phyloP scores from a whole-genome alignment of 1,140 invertebrate genomes.

The Drosophila gunungcola region DNA sequence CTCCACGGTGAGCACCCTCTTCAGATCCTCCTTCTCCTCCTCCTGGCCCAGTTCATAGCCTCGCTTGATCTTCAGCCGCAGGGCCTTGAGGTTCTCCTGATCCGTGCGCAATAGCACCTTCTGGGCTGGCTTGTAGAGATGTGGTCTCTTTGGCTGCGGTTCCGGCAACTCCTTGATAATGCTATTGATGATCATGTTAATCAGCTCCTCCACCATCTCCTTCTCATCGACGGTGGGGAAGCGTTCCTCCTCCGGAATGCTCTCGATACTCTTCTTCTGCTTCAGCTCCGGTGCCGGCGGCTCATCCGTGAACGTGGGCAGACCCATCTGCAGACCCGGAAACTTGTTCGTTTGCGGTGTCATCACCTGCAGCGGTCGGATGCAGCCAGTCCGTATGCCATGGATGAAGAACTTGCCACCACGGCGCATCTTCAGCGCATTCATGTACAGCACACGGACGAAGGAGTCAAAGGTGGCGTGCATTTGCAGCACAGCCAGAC shows the following conservation, averaged over 20 bases:
- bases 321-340: slow-evolving; percentile 59
- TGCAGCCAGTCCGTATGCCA: slow-evolving; percentile 69
- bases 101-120: slow-evolving; percentile 67
- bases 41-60: slow-evolving; percentile 73
- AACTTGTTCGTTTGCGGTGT: slow-evolving; percentile 62
- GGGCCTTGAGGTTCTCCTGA: slow-evolving; percentile 59
- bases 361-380: slow-evolving; percentile 67
- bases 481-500: slow-evolving; percentile 71
- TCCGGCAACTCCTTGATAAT: slow-evolving; percentile 63
- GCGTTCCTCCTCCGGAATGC: slow-evolving; percentile 72
- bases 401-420: slow-evolving; percentile 83
- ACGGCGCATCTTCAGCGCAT: slow-evolving; percentile 75
- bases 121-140: slow-evolving; percentile 59
- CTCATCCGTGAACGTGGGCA: slow-evolving; percentile 66
- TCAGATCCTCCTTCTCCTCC: slow-evolving; percentile 40
- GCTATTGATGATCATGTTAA: slow-evolving; percentile 59
- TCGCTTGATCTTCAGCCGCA: slow-evolving; percentile 69
- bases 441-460: slow-evolving; percentile 61
- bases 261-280: slow-evolving; percentile 77
- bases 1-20: slow-evolving; percentile 65
- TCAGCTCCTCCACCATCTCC: slow-evolving; percentile 56
- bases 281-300: slow-evolving; percentile 15
- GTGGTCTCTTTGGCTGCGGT: slow-evolving; percentile 28
- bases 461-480: slow-evolving; percentile 79
- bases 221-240: slow-evolving; percentile 50